These are phyloP conservation scores for Panopea generosa DNA, from an alignment of 2,888 invertebrate genomes.

Conservation along the genomic window DNA sequence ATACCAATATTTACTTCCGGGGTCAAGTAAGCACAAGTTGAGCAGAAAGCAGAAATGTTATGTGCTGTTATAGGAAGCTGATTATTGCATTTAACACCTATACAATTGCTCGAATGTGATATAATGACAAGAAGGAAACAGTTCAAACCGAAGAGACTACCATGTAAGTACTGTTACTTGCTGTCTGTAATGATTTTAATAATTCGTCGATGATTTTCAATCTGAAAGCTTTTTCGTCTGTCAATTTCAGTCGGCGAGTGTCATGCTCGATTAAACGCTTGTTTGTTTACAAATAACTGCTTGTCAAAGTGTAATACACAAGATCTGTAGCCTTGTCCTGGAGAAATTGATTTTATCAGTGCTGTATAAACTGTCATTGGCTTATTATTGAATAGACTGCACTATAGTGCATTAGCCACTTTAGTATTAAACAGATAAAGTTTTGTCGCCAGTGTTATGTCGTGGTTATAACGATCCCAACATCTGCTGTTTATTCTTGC, in stretches of 20 bases:
- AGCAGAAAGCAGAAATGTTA: conserved; percentile 64
- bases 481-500: conserved; percentile 81
- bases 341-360: too few species aligned
- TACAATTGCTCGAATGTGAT: conserved; percentile 45
- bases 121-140: conserved; percentile 83
- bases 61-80: conserved; percentile 41
- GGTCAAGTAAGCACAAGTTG: conserved; percentile 68
- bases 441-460: neutral
- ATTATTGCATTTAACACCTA: conserved; percentile 29
- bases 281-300: conserved; percentile 62
- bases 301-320: conserved; percentile 15
- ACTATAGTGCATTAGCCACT: too few species aligned
- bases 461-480: conserved; percentile 47
- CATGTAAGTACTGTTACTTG: conserved; percentile 75
- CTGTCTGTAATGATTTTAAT: conserved; percentile 5
- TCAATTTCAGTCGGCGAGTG: conserved; percentile 15
- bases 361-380: too few species aligned
- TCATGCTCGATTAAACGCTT: conserved; percentile 56
- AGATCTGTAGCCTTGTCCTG: neutral
- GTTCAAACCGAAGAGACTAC: conserved; percentile 88
- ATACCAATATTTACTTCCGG: conserved; percentile 75
- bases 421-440: too few species aligned
- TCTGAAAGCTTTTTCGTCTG: neutral
- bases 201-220: neutral
- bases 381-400: too few species aligned